A percentile compares a stretch with the other conserved stretches of the same genome.
These are phyloP conservation scores for Drosophila subsilvestris DNA, from an alignment of 2,888 invertebrate species.

Conservation along the genomic window DNA sequence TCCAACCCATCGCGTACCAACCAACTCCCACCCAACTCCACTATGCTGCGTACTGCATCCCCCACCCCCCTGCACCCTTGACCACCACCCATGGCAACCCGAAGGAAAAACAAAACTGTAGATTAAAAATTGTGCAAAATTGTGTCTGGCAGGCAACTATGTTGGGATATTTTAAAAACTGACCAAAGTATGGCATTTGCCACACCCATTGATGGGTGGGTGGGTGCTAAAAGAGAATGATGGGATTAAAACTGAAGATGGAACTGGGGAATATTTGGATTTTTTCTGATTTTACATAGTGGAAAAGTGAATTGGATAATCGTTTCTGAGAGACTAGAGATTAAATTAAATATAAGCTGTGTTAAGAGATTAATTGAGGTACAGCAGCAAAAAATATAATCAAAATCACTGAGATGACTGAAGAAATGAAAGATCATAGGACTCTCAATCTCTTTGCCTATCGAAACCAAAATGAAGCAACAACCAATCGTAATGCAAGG, in stretches of 20 bases:
- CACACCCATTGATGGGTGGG: background rate
- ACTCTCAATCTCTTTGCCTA: no score
- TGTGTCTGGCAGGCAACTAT: conserved; percentile 36
- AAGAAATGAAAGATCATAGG: no score
- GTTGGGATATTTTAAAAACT: conserved; percentile 35
- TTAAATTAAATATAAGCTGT: no score
- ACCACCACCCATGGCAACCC: background rate
- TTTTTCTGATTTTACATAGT: no score
- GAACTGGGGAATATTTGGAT: background rate
- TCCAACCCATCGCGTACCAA: conserved; percentile 18
- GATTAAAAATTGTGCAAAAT: conserved; percentile 54
- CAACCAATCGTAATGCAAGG: background rate
- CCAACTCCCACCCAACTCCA: background rate
- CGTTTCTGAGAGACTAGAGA: no score
- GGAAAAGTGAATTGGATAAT: no score
- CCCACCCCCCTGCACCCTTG: background rate
- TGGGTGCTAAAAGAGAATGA: background rate
- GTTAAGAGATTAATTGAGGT: no score
- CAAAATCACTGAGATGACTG: no score
- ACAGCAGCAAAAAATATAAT: no score
- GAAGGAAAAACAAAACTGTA: conserved; percentile 32
- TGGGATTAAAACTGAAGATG: background rate
- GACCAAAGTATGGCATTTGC: conserved; percentile 4
- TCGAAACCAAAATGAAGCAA: no score
- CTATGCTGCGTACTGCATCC: background rate